Conservation (phyloP, 1,140 invertebrate species). For the Hetaerina americana region DNA sequence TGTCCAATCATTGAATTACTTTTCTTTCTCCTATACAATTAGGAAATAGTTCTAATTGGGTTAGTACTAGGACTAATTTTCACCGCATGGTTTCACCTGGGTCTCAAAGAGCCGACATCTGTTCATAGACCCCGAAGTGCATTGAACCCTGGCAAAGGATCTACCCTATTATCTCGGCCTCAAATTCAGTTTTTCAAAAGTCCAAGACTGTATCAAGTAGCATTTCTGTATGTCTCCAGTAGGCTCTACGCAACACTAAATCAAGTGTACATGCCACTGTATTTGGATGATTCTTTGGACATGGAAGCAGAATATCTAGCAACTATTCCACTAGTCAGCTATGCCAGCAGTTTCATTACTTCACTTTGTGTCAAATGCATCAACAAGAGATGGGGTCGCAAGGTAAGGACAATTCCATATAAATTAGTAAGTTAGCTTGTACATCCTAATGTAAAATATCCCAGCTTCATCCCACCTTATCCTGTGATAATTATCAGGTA, state of each 20-base stretch:
- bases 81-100: conserved; percentile 42
- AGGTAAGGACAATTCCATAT: conserved; percentile 27
- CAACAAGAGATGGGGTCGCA: conserved; percentile 36
- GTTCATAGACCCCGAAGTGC: conserved; percentile 17
- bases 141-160: conserved; percentile 1
- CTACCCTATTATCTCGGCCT: no score
- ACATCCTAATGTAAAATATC: no score
- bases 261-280: conserved; percentile 75
- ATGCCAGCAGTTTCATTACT: conserved; percentile 67
- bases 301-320: conserved; percentile 58
- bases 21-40: conserved; percentile 18
- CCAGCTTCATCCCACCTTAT: no score
- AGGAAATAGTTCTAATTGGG: conserved; percentile 43
- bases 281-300: conserved; percentile 59
- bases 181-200: background rate
- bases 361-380: conserved; percentile 59
- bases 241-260: conserved; percentile 71
- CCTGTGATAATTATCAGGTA: no score
- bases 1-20: background rate
- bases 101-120: conserved; percentile 25
- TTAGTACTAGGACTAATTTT: conserved; percentile 39
- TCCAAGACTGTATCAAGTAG: conserved; percentile 15
- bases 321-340: conserved; percentile 74
- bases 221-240: conserved; percentile 62
- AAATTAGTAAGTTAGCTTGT: no score